Conservation (phyloP, 2,888 invertebrate species). For the Scaptomyza flava region DNA sequence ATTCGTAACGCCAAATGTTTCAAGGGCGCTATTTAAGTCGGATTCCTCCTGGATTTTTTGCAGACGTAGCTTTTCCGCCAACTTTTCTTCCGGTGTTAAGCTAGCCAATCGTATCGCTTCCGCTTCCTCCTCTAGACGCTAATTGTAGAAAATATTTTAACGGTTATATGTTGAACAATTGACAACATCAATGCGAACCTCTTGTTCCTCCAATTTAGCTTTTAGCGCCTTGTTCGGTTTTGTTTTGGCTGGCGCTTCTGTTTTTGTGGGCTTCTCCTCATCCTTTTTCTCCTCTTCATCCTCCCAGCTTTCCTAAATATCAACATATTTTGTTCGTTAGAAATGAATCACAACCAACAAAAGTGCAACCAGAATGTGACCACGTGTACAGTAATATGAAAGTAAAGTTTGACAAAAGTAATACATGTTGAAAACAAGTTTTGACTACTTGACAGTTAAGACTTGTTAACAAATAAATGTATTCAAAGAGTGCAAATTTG, state of each 20-base stretch:
- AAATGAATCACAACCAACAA: constrained; percentile 17
- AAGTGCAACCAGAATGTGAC: constrained; percentile 53
- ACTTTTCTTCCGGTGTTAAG: constrained; percentile 91
- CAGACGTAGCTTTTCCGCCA: constrained; percentile 90
- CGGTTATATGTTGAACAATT: too few species aligned
- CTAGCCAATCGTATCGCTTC: constrained; percentile 87
- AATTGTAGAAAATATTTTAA: not conserved
- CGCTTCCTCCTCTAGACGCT: constrained; percentile 86
- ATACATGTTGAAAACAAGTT: constrained; percentile 53
- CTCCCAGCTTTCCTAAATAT: constrained; percentile 95
- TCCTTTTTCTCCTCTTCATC: constrained; percentile 93
- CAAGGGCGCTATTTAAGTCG: constrained; percentile 93
- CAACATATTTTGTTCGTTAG: constrained; percentile 1
- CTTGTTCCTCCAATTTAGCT: constrained; percentile 95
- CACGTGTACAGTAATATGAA: constrained; percentile 76
- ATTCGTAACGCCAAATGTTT: constrained; percentile 90
- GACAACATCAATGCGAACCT: constrained; percentile 85
- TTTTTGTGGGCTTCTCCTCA: constrained; percentile 88
- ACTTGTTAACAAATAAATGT: constrained; percentile 5
- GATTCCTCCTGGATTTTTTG: constrained; percentile 95
- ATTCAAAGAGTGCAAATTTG: constrained; percentile 1
- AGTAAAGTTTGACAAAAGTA: constrained; percentile 50
- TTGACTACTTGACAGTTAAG: constrained; percentile 20
- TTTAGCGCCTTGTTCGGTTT: constrained; percentile 90
- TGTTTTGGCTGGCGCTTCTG: constrained; percentile 86